Conservation (phyloP, 2,888 invertebrate species). For the Dicyrtoma fusca region DNA sequence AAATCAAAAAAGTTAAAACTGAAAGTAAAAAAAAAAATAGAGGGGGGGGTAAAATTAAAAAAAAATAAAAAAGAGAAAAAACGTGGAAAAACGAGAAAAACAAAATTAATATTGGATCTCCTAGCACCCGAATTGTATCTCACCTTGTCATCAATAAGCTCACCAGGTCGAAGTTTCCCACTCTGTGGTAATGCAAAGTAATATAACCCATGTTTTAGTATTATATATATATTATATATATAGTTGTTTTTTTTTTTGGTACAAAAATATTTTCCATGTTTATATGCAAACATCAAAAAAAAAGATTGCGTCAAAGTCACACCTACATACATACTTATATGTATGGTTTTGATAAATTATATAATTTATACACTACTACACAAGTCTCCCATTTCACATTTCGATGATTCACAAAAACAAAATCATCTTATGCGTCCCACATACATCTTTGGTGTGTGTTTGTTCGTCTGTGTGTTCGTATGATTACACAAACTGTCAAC, state of each 20-base stretch:
- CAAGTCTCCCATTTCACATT: too few species aligned
- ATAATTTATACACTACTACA: too few species aligned
- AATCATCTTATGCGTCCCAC: too few species aligned
- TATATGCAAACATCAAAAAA: neutral
- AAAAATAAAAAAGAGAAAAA: conserved; percentile 17
- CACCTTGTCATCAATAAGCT: conserved; percentile 77
- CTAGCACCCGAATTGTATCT: conserved; percentile 21
- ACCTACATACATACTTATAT: neutral
- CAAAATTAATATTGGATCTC: neutral
- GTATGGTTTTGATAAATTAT: too few species aligned
- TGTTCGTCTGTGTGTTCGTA: too few species aligned
- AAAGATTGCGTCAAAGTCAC: neutral
- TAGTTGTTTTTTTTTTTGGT: neutral
- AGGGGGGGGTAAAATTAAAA: too few species aligned
- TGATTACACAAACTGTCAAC: too few species aligned
- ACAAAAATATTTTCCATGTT: neutral
- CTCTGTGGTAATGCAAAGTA: conserved; percentile 61
- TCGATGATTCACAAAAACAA: too few species aligned
- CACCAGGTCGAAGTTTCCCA: conserved; percentile 78
- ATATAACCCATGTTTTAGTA: conserved; percentile 20
- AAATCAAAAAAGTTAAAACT: neutral
- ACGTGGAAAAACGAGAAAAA: conserved; percentile 10
- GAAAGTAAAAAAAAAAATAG: conserved; percentile 4
- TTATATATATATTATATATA: too few species aligned
- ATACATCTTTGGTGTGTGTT: too few species aligned